Evolutionary conservation across 2,797 vertebrate genomes (phyloP).

Genomic region (Gadopsis bispinosus): DNA sequence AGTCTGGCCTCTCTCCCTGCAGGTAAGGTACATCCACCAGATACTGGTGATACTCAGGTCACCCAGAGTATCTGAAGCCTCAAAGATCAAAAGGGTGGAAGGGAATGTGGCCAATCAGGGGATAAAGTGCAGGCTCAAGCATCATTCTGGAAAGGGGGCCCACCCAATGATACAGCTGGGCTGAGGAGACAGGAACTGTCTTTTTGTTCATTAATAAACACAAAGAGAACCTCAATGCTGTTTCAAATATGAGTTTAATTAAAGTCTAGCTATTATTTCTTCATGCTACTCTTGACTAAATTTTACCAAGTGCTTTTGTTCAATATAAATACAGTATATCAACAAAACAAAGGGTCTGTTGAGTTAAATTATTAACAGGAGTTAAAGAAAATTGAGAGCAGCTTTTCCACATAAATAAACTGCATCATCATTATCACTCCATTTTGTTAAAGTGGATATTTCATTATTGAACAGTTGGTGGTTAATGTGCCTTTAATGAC

Average conservation of each 20-base stretch:
- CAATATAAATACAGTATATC: neutral
- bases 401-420: slow-evolving; percentile 28
- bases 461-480: slow-evolving; percentile 46
- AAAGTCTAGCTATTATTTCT: neutral
- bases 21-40: neutral
- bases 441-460: slow-evolving; percentile 42
- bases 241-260: neutral
- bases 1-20: slow-evolving; percentile 47
- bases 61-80: no score
- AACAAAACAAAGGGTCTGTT: slow-evolving; percentile 8
- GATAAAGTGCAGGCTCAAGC: neutral
- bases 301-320: neutral
- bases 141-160: neutral
- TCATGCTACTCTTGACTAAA: neutral
- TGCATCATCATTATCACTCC: slow-evolving; percentile 28
- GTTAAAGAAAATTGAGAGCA: slow-evolving; percentile 2
- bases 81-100: neutral
- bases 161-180: neutral
- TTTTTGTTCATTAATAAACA: slow-evolving; percentile 9
- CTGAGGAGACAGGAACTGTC: neutral
- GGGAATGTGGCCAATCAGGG: no score
- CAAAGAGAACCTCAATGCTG: neutral
- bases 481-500: slow-evolving; percentile 59
- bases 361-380: slow-evolving; percentile 1
- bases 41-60: no score